Conservation (phyloP, 2,113 vertebrate genomes). For the Thalassarche chlororhynchos region DNA sequence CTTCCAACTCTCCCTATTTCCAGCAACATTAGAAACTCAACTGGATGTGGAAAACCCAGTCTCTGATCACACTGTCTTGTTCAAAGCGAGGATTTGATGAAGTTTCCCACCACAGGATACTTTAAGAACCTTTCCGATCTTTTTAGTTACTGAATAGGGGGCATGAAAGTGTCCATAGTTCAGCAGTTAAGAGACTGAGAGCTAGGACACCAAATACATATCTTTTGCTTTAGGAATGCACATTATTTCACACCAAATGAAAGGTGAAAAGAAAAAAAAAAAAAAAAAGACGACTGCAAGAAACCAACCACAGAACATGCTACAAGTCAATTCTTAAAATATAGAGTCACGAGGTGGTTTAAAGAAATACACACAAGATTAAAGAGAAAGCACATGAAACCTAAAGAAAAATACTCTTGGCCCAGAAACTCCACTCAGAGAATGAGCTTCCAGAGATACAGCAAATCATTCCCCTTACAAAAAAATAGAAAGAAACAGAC, state of each 20-base stretch:
- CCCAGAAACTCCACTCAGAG: not conserved
- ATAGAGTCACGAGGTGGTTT: not conserved
- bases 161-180: not conserved
- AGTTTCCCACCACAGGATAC: not conserved
- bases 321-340: not conserved
- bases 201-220: not conserved
- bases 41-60: not conserved
- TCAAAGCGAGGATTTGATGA: not conserved
- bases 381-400: not conserved
- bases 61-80: not conserved
- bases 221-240: not conserved
- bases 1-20: not conserved
- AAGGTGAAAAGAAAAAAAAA: too few relatives aligned
- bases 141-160: not conserved
- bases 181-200: not conserved
- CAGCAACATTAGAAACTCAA: not conserved
- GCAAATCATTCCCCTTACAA: not conserved
- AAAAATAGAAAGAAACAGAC: not conserved
- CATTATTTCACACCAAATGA: not conserved
- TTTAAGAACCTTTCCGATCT: not conserved
- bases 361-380: not conserved
- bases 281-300: not conserved
- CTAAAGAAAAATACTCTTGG: not conserved
- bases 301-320: not conserved
- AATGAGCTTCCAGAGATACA: not conserved